A percentile compares a stretch with the other conserved stretches of the same genome.
These are phyloP conservation scores for Leiothrix lutea DNA, from an alignment of 2,113 vertebrate genomes.

Conservation along the genomic window DNA sequence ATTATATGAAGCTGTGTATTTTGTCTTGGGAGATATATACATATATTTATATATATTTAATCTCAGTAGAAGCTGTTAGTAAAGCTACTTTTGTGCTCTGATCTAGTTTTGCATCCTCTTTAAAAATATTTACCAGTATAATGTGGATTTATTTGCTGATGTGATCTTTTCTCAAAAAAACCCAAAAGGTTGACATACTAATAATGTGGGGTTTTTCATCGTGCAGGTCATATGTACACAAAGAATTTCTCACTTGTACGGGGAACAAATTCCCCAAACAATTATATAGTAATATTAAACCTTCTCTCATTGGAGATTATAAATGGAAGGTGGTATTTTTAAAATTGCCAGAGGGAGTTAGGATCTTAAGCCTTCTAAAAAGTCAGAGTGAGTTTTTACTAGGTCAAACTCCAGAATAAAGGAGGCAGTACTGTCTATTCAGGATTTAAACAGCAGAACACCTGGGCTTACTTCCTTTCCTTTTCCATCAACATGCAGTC, in stretches of 20 bases:
- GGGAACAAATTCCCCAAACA: neutral
- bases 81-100: constrained; percentile 3
- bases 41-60: constrained; percentile 9
- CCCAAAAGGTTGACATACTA: neutral
- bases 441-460: neutral
- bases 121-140: neutral
- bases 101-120: neutral
- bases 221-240: neutral
- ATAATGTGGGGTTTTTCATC: neutral
- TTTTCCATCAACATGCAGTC: neutral
- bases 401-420: neutral
- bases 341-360: neutral
- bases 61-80: constrained; percentile 9
- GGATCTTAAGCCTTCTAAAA: neutral
- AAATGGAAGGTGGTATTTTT: neutral
- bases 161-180: neutral
- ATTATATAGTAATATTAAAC: neutral
- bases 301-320: neutral
- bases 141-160: neutral
- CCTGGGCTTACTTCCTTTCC: neutral
- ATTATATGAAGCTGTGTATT: constrained; percentile 57
- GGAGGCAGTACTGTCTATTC: neutral
- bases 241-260: neutral
- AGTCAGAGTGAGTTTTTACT: neutral
- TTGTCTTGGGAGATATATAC: constrained; percentile 51